Evolutionary conservation across 1,140 invertebrate genomes (phyloP), one percentile per base, ranked within the genome.

Genomic region (Megathymus violae): DNA sequence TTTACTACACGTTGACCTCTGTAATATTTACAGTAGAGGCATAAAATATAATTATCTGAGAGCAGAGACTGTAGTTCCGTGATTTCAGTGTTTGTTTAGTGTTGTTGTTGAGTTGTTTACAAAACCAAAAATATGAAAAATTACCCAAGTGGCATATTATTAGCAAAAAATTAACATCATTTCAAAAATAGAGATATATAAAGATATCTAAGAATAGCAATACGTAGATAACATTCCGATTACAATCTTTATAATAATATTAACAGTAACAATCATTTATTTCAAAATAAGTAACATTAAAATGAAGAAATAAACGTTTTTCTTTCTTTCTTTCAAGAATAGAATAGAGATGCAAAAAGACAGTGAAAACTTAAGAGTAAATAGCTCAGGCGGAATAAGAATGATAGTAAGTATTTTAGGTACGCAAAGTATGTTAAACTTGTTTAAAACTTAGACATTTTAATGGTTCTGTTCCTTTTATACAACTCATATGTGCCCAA

Each of bases 391-490:
- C 64, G 46, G 68, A 40, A 50, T 43, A 4, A 36, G 10, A 31
- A 31, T 31, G 27, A 31, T 1, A 31, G n/a, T 7, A 7, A 31
- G 27, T 31, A 31, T 4, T 31, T 31, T 31, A 22, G 19, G 5
- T 22, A 22, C 19, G 2, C 19, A 22, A 22, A 22, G 19, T 3
- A 22, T 22, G 19, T n/a, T 22, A 22, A 22, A 22, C 19, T 22
- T 7, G 1, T 31, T 72, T 79, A 89, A 74, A 85, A 89, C 67
- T 89, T 89, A 0, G 84, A 81, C 51, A 89, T 51, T 70, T 88
- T 89, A 7, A 74, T 54, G 64, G 76, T 87, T 67, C 83, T 83
- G 34, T 78, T 80, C 61, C 64, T 82, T 74, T 85, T 89, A 54
- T 81, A 82, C 15, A 72, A 64, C 62, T 87, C 81, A 68, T 83